A percentile compares a stretch with the other conserved stretches of the same genome.
Conservation (phyloP, 2,888 invertebrate genomes). For the Trichogramma dendrolimi region DNA sequence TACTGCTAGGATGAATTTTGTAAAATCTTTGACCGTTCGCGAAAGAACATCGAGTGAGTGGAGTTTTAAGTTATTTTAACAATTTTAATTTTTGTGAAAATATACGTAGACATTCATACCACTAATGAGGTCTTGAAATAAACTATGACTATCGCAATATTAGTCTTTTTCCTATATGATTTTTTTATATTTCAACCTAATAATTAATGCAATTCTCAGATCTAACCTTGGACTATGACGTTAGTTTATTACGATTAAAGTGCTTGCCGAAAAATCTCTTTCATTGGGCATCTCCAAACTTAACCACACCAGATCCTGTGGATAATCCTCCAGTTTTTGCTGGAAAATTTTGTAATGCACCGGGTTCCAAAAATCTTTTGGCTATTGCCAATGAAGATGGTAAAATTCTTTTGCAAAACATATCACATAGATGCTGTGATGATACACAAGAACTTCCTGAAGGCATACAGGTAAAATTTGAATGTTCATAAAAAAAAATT, state of each 20-base stretch:
- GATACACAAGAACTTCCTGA: constrained; percentile 34
- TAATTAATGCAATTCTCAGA: constrained; percentile 31
- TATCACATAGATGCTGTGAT: constrained; percentile 32
- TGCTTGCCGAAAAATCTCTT: constrained; percentile 64
- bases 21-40: too few relatives aligned
- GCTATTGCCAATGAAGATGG: constrained; percentile 87
- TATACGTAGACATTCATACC: too few relatives aligned
- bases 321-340: constrained; percentile 74
- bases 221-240: constrained; percentile 58
- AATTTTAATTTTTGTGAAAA: too few relatives aligned
- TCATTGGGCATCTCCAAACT: constrained; percentile 59
- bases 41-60: too few relatives aligned
- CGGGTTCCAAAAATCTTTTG: constrained; percentile 66
- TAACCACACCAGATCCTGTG: constrained; percentile 44
- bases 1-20: too few relatives aligned
- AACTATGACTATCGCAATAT: too few relatives aligned
- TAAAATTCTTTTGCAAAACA: constrained; percentile 58
- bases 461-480: constrained; percentile 55
- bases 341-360: constrained; percentile 69
- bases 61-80: too few relatives aligned
- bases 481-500: not conserved
- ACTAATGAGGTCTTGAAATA: too few relatives aligned
- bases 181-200: not conserved
- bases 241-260: constrained; percentile 61
- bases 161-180: too few relatives aligned